Evolutionary conservation across 2,888 invertebrate genomes (phyloP).

Genomic region (Ophonus ardosiacus): DNA sequence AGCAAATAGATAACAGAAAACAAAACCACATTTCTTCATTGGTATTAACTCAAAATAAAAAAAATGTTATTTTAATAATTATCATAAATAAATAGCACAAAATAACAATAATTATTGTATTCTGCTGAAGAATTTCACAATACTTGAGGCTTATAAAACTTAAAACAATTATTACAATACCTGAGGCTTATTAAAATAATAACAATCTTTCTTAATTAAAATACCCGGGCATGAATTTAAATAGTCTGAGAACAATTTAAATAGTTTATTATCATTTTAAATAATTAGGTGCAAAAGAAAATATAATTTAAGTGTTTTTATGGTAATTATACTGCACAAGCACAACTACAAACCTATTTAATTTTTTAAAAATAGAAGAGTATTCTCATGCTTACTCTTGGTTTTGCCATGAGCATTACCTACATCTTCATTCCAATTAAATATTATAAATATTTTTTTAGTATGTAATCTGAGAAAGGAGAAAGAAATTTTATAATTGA

Average conservation of each 20-base stretch:
- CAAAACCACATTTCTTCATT: no score
- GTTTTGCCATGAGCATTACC: slow-evolving; percentile 13
- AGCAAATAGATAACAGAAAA: no score
- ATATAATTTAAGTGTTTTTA: background rate
- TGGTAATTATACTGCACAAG: slow-evolving; percentile 29
- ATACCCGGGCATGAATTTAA: slow-evolving; percentile 13
- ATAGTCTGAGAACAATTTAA: background rate
- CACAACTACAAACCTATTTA: slow-evolving; percentile 40
- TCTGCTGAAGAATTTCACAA: background rate
- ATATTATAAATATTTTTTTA: slow-evolving; percentile 23
- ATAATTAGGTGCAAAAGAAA: slow-evolving; percentile 12
- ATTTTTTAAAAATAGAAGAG: slow-evolving; percentile 29
- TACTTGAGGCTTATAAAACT: background rate
- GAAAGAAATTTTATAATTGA: background rate
- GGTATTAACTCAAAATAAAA: no score
- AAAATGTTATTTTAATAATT: background rate
- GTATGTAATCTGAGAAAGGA: slow-evolving; percentile 4
- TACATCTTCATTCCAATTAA: slow-evolving; percentile 33
- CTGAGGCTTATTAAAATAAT: background rate
- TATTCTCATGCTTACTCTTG: slow-evolving; percentile 2
- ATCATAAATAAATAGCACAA: background rate
- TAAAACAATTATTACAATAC: background rate
- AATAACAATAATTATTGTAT: background rate
- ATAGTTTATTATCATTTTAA: slow-evolving; percentile 37
- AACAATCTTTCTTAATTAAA: background rate